Percentiles rank a stretch among this genome's conserved stretches.
Conservation (phyloP, 2,888 invertebrate species). For the Lamellibrachia satsuma region DNA sequence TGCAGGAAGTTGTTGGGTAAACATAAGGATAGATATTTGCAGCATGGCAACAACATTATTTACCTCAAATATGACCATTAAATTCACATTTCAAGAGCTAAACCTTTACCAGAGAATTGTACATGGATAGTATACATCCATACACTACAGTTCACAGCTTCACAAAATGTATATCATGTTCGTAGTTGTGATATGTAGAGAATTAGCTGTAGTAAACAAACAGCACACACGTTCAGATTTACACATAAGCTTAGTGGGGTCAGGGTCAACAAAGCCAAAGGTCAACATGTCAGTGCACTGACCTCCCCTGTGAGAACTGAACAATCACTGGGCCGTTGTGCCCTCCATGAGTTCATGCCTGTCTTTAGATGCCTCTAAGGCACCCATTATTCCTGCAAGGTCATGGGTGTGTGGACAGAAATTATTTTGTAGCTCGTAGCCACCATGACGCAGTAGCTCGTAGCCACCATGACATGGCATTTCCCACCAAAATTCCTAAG, state of each 20-base stretch:
- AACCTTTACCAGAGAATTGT: neutral
- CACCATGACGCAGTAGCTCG: neutral
- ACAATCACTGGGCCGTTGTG: neutral
- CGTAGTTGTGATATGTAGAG: neutral
- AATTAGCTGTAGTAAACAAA: neutral
- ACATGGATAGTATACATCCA: neutral
- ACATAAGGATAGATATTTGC: neutral
- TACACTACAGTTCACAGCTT: neutral
- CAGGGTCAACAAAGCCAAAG: neutral
- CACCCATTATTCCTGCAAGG: neutral
- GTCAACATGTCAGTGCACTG: neutral
- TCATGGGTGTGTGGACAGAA: too few species aligned
- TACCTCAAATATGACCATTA: neutral
- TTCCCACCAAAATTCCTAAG: neutral
- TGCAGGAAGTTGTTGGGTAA: neutral
- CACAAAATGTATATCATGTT: neutral
- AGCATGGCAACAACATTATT: neutral
- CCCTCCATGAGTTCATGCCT: neutral
- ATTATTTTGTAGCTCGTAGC: too few species aligned
- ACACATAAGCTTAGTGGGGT: neutral
- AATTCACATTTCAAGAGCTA: slow-evolving; percentile 4
- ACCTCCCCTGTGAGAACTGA: neutral
- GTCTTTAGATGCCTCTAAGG: neutral
- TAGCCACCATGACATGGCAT: neutral
- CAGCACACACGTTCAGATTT: neutral